Conservation (phyloP, 2,888 invertebrate species). For the Ochlodes sylvanus region DNA sequence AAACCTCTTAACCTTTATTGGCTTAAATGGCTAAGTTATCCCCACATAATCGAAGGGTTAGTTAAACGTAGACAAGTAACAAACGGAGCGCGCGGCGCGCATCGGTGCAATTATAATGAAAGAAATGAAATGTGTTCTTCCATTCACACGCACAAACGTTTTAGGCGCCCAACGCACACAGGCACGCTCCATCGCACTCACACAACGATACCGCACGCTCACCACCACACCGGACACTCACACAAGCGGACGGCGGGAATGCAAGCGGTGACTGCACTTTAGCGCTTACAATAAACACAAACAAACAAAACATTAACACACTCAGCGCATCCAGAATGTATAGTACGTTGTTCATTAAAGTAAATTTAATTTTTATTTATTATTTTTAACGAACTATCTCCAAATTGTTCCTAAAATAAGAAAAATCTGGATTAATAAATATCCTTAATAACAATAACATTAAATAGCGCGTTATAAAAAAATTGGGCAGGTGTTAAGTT, state of each 20-base stretch:
- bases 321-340: slow-evolving; percentile 60
- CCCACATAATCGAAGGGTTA: slow-evolving; percentile 64
- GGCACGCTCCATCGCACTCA: slow-evolving; percentile 57
- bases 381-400: slow-evolving; percentile 25
- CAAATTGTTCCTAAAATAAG: not conserved
- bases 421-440: slow-evolving; percentile 21
- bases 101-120: slow-evolving; percentile 82
- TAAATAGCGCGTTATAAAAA: slow-evolving; percentile 49
- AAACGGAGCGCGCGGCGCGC: slow-evolving; percentile 71
- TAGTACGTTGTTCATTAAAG: slow-evolving; percentile 56
- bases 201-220: slow-evolving; percentile 59
- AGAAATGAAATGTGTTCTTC: slow-evolving; percentile 82
- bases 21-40: slow-evolving; percentile 53
- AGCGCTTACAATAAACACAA: slow-evolving; percentile 83
- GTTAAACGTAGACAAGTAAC: slow-evolving; percentile 67
- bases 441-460: slow-evolving; percentile 27
- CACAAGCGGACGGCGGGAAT: slow-evolving; percentile 73
- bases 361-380: slow-evolving; percentile 40
- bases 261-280: slow-evolving; percentile 85
- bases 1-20: slow-evolving; percentile 30
- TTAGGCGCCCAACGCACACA: slow-evolving; percentile 65
- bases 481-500: slow-evolving; percentile 74
- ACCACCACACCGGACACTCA: slow-evolving; percentile 60
- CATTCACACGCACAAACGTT: slow-evolving; percentile 84
- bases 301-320: slow-evolving; percentile 81